Conservation (phyloP, 53 echinoderm and acorn worm genomes). For the Zoroaster sp. region DNA sequence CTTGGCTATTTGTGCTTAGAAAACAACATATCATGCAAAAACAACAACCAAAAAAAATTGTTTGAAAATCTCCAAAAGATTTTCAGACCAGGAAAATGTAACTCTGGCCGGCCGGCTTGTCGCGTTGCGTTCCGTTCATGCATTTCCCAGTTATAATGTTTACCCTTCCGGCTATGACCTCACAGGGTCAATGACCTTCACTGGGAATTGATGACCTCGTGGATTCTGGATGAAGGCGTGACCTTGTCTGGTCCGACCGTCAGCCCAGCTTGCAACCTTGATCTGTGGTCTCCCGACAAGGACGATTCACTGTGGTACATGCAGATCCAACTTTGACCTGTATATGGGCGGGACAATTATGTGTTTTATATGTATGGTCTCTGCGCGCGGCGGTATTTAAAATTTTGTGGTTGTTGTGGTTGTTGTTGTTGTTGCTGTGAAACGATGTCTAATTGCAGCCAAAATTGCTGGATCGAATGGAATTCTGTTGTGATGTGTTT, state of each 20-base stretch:
- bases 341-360: not conserved
- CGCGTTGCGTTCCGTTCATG: too few species aligned
- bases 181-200: not conserved
- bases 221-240: not conserved
- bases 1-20: too few species aligned
- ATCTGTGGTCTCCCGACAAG: not conserved
- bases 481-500: too few species aligned
- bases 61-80: too few species aligned
- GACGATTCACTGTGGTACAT: conserved; percentile 7
- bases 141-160: too few species aligned
- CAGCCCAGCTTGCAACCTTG: not conserved
- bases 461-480: too few species aligned
- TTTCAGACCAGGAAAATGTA: too few species aligned
- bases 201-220: not conserved
- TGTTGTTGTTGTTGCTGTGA: too few species aligned
- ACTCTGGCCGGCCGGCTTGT: too few species aligned
- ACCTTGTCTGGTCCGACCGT: conserved; percentile 11
- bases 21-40: not conserved
- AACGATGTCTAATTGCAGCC: too few species aligned
- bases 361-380: too few species aligned
- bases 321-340: conserved; percentile 12
- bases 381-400: not conserved
- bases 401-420: too few species aligned
- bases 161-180: not conserved
- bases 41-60: not conserved